Evolutionary conservation across 1,140 invertebrate species (phyloP).

Genomic region (Lordiphosa collinella): DNA sequence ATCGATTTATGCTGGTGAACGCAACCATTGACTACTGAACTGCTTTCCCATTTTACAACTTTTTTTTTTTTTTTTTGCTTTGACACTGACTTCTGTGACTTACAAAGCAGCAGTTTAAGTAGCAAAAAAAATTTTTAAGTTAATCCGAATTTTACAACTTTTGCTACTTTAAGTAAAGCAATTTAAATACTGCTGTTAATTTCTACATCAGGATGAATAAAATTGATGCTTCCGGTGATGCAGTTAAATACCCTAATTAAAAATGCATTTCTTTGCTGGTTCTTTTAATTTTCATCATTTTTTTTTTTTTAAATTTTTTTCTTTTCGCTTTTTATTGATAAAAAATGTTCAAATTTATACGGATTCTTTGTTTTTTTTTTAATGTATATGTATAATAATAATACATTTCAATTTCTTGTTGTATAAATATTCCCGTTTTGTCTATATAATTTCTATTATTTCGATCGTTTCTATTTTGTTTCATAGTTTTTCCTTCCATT

Average conservation of each 20-base stretch:
- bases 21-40: too few relatives aligned
- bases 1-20: too few relatives aligned
- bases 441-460: constrained; percentile 72
- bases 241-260: neutral
- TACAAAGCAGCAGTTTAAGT: too few relatives aligned
- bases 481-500: constrained; percentile 38
- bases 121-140: too few relatives aligned
- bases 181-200: too few relatives aligned
- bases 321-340: constrained; percentile 66
- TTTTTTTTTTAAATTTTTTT: constrained; percentile 56
- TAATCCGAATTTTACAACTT: too few relatives aligned
- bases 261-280: constrained; percentile 6
- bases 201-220: too few relatives aligned
- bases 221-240: too few relatives aligned
- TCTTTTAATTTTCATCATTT: constrained; percentile 24
- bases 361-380: constrained; percentile 35
- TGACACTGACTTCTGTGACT: too few relatives aligned
- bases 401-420: constrained; percentile 60
- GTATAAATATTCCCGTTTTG: constrained; percentile 72
- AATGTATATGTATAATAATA: constrained; percentile 73
- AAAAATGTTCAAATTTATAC: constrained; percentile 74
- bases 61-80: too few relatives aligned
- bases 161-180: too few relatives aligned
- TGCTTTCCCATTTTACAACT: too few relatives aligned
- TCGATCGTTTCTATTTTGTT: constrained; percentile 57